Evolutionary conservation across 2,888 invertebrate species (phyloP).

Genomic region (Leucophora obtusa): DNA sequence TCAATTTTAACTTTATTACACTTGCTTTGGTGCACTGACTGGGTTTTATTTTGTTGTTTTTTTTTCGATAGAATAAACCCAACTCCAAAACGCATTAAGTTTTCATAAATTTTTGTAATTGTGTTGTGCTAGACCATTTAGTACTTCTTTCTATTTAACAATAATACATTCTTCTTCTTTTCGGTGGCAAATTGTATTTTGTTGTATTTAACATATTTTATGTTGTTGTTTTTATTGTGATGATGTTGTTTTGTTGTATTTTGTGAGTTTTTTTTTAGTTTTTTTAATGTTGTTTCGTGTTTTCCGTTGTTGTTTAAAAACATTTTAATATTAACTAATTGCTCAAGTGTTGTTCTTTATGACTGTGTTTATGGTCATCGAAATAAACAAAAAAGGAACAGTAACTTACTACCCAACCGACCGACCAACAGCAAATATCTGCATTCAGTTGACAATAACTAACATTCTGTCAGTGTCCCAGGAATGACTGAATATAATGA

Average conservation of each 20-base stretch:
- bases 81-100: background rate
- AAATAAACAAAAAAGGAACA: slow-evolving; percentile 14
- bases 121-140: background rate
- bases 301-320: slow-evolving; percentile 58
- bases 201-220: slow-evolving; percentile 18
- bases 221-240: slow-evolving; percentile 1
- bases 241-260: slow-evolving; percentile 23
- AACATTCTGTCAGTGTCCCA: slow-evolving; percentile 46
- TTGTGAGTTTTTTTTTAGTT: background rate
- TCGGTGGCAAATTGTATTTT: background rate
- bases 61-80: background rate
- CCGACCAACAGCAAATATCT: background rate
- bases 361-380: slow-evolving; percentile 56
- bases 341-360: slow-evolving; percentile 64
- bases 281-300: slow-evolving; percentile 42
- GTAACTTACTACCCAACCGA: slow-evolving; percentile 6
- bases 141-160: background rate
- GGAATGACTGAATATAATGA: slow-evolving; percentile 28
- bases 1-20: slow-evolving; percentile 28
- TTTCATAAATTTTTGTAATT: background rate
- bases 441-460: slow-evolving; percentile 43
- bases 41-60: background rate
- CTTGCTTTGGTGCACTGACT: slow-evolving; percentile 6
- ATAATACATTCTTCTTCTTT: background rate
- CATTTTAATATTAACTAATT: slow-evolving; percentile 65